phyloP scores from a whole-genome alignment of 2,888 invertebrate species.

The Eumacrocentrus americanus region DNA sequence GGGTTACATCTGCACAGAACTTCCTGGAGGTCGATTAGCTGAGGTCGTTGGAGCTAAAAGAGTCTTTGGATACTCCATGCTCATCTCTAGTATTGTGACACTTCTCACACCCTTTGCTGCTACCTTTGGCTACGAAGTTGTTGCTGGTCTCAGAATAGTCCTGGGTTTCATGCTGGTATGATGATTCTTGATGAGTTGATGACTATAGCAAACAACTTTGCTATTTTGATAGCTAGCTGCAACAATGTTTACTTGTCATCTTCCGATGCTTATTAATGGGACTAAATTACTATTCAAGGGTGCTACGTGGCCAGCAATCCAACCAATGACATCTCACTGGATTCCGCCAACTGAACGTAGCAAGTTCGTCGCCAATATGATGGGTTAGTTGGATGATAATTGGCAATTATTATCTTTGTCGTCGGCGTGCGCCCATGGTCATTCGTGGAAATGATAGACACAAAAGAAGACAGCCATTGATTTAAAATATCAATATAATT shows the following conservation, averaged over 20 bases:
- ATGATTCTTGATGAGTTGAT: constrained; percentile 32
- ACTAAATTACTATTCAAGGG: constrained; percentile 63
- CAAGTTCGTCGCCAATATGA: constrained; percentile 91
- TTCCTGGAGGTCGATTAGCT: constrained; percentile 86
- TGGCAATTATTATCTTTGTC: too few species aligned
- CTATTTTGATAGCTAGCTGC: too few species aligned
- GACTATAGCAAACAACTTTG: too few species aligned
- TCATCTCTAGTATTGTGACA: constrained; percentile 81
- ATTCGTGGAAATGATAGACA: too few species aligned
- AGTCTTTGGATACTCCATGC: constrained; percentile 86
- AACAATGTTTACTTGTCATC: too few species aligned
- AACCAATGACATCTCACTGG: constrained; percentile 92
- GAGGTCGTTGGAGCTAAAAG: constrained; percentile 82
- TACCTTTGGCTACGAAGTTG: constrained; percentile 70
- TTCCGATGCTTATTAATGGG: constrained; percentile 27
- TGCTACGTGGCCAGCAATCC: constrained; percentile 92
- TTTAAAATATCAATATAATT: too few species aligned
- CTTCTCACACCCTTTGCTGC: constrained; percentile 81
- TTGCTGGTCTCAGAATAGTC: constrained; percentile 75
- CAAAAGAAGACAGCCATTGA: too few species aligned
- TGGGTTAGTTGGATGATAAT: constrained; percentile 69
- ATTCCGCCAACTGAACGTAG: constrained; percentile 93
- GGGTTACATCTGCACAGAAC: constrained; percentile 88
- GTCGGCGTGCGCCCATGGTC: too few species aligned
- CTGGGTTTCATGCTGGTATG: constrained; percentile 79